Conservation (phyloP, 2,888 invertebrate genomes). For the Heliconius sara region DNA sequence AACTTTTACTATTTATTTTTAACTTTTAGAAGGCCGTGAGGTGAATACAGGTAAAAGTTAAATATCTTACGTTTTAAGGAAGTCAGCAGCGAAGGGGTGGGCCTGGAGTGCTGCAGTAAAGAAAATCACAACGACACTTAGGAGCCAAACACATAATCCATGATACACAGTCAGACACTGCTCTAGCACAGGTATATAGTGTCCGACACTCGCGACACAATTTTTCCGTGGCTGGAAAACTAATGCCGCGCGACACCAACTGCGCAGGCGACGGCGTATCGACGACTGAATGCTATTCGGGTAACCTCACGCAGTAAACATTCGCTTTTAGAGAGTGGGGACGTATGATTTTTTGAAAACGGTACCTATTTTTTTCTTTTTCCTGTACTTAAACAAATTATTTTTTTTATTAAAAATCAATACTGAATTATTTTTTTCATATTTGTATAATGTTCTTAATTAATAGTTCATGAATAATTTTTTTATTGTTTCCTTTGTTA, state of each 20-base stretch:
- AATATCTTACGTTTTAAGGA: conserved; percentile 54
- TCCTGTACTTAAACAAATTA: conserved; percentile 33
- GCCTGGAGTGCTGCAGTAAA: conserved; percentile 72
- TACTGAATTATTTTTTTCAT: not conserved
- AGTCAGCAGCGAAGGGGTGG: conserved; percentile 62
- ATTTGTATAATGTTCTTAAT: not conserved
- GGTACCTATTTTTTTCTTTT: conserved; percentile 42
- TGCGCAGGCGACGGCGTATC: conserved; percentile 70
- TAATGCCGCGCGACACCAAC: conserved; percentile 76
- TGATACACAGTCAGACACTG: conserved; percentile 52
- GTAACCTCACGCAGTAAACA: conserved; percentile 72
- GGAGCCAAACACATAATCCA: conserved; percentile 80
- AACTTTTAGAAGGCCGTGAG: conserved; percentile 20
- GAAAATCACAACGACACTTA: conserved; percentile 71
- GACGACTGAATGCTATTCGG: conserved; percentile 67
- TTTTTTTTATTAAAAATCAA: not conserved
- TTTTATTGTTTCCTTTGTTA: conserved; percentile 6
- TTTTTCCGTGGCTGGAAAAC: conserved; percentile 76
- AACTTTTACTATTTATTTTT: conserved; percentile 38
- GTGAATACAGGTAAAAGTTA: conserved; percentile 24
- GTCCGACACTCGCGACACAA: conserved; percentile 75
- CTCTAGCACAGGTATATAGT: conserved; percentile 44
- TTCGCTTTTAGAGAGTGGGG: conserved; percentile 77
- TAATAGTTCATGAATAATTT: not conserved
- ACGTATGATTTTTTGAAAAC: conserved; percentile 51